Conservation (phyloP, 1,140 invertebrate genomes). For the Teleogryllus occipitalis region DNA sequence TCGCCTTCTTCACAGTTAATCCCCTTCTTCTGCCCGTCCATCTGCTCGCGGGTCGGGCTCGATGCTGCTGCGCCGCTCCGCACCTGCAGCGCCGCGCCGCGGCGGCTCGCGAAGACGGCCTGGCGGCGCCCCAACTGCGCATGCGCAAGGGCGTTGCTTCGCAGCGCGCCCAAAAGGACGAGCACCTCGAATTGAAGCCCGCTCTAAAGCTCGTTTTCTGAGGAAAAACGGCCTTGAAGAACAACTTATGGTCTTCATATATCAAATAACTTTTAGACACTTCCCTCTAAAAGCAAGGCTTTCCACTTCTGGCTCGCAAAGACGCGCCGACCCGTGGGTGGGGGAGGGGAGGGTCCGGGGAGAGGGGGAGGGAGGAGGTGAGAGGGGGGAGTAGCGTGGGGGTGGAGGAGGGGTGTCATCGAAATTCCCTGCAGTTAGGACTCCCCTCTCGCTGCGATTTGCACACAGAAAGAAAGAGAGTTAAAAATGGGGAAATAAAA, state of each 20-base stretch:
- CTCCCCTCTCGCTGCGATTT: background rate
- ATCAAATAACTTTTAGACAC: background rate
- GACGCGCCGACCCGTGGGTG: background rate
- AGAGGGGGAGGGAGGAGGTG: background rate
- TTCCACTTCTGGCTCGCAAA: background rate
- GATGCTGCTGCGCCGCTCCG: too few species aligned
- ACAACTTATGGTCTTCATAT: constrained; percentile 5
- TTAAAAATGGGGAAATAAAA: background rate
- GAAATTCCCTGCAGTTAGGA: background rate
- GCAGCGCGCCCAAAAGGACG: background rate
- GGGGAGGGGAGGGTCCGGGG: background rate
- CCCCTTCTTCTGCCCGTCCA: too few species aligned
- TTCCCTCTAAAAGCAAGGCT: constrained; percentile 3
- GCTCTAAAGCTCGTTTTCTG: background rate
- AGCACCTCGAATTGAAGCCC: background rate
- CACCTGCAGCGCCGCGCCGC: too few species aligned
- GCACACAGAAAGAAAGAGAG: background rate
- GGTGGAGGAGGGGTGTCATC: background rate
- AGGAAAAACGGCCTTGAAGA: background rate
- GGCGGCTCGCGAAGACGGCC: too few species aligned
- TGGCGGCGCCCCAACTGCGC: too few species aligned
- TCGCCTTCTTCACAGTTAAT: too few species aligned
- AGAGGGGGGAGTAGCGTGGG: background rate
- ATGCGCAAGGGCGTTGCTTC: background rate
- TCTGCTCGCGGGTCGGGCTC: too few species aligned